phyloP scores from a whole-genome alignment of 1,140 invertebrate genomes.

The Drosophila watanabei region DNA sequence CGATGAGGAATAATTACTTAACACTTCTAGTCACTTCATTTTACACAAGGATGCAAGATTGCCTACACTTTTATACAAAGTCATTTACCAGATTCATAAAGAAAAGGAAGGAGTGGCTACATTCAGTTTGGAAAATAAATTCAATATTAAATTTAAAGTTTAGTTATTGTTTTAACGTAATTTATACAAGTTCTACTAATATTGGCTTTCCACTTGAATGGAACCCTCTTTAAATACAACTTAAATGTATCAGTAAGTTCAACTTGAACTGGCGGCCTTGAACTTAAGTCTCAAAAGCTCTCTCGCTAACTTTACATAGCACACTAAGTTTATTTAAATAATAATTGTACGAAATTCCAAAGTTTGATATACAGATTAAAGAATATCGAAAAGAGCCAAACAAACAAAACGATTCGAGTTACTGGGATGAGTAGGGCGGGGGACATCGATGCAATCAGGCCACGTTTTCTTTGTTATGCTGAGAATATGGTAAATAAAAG shows the following conservation, averaged over 20 bases:
- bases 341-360: conserved; percentile 49
- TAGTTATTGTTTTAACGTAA: neutral
- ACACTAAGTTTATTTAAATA: conserved; percentile 54
- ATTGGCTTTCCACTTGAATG: neutral
- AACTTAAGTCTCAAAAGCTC: conserved; percentile 3
- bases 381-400: conserved; percentile 31
- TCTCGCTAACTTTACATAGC: conserved; percentile 35
- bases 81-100: neutral
- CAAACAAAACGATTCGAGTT: conserved; percentile 38
- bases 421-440: conserved; percentile 28
- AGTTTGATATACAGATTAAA: conserved; percentile 35
- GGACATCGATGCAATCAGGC: conserved; percentile 39
- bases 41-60: neutral
- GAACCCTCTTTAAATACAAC: conserved; percentile 1
- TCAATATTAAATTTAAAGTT: neutral
- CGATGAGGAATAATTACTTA: conserved; percentile 46
- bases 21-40: neutral
- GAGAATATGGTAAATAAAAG: conserved; percentile 25
- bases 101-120: neutral
- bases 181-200: neutral
- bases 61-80: neutral
- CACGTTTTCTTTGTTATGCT: conserved; percentile 79
- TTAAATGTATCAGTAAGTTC: neutral
- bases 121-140: neutral
- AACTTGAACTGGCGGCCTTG: conserved; percentile 1